Evolutionary conservation across 2,888 invertebrate genomes (phyloP).

Genomic region (Heliconius charithonia): DNA sequence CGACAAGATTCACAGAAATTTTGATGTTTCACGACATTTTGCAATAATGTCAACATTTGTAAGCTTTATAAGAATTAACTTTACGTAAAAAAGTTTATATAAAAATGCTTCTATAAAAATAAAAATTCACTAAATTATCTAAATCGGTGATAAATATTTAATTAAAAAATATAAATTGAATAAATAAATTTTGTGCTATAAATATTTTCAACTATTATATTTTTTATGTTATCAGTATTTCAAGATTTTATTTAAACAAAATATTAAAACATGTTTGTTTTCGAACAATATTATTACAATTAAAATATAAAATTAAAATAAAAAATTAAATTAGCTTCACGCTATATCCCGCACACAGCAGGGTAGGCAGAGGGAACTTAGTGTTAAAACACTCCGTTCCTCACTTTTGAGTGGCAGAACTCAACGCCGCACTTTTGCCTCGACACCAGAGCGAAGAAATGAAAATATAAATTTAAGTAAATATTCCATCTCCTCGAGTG

Average conservation of each 20-base stretch:
- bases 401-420: no score
- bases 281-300: not conserved
- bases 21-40: constrained; percentile 38
- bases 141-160: not conserved
- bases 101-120: not conserved
- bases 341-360: no score
- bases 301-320: no score
- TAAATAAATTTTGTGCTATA: not conserved
- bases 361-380: no score
- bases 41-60: constrained; percentile 1
- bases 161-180: not conserved
- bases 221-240: not conserved
- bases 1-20: constrained; percentile 34
- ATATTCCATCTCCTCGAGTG: no score
- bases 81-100: not conserved
- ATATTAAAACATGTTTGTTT: not conserved
- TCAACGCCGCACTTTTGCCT: no score
- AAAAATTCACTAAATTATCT: not conserved
- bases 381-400: no score
- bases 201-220: not conserved
- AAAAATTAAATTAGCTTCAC: no score
- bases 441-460: no score
- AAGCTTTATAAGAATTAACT: not conserved
- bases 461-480: no score
- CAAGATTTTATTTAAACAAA: not conserved